Evolutionary conservation across 2,888 invertebrate species (phyloP), one percentile per base, ranked within the genome.

Genomic region (Atrina japonica): DNA sequence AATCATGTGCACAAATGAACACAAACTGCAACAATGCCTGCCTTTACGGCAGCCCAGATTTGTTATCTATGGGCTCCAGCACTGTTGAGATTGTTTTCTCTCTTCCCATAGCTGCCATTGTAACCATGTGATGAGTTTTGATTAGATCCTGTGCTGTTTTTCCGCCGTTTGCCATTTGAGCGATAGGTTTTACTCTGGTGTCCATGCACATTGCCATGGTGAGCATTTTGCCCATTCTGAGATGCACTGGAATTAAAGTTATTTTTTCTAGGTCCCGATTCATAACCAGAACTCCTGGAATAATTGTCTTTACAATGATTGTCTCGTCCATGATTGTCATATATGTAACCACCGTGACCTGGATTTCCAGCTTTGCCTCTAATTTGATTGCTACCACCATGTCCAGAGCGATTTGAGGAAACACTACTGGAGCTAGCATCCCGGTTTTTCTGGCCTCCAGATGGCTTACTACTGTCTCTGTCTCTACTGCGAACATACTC

Each of bases 371-470:
- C 7, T 21, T 56, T 56, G 11, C 35, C 35, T 40, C 29, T 56
- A 40, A 23, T 56, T 56, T 35, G 27, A 49, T 47, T 61, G 6
- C 29, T 30, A 14, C 49, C 61, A 21, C 49, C 25, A 23, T 52
- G 21, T 56, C 64, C 52, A 23, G 84, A 84, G 35, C 82, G 79
- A 59, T 79, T 83, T 18, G 87, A 86, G 11, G 85, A 84, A 23
- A 84, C 85, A 72, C 85, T 86, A 76, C 84, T 86, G 18, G 81
- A 78, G 66, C 86, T 87, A 18, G 80, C 76, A 59, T 87, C 87
- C 9, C 87, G 78, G 53, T 77, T 77, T 59, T 82, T 82, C 1
- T 72, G 61, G 6, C 50, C 55, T 61, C 60, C 74, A 60, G 18
- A 56, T 47, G 69, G 66, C 56, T 75, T 66, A 23, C 64, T 50